Evolutionary conservation across 2,888 invertebrate species (phyloP).

Genomic region (Dicyrtomina minuta): DNA sequence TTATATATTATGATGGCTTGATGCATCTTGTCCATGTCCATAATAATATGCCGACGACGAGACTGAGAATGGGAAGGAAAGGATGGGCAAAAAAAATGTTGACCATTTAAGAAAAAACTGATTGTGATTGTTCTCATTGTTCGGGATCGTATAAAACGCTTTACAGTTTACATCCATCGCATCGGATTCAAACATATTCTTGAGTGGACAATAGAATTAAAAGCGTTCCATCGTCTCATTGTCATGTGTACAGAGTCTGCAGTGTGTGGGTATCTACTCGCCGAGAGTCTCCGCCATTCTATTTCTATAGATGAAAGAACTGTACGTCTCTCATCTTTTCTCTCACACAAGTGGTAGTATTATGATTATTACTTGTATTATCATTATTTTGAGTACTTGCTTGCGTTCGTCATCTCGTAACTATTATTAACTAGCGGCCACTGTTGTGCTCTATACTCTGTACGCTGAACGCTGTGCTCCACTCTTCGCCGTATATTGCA

Average conservation of each 20-base stretch:
- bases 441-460: too few species aligned
- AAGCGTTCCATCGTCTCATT: constrained; percentile 22
- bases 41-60: too few species aligned
- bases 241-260: not conserved
- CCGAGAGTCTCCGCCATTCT: not conserved
- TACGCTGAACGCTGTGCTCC: too few species aligned
- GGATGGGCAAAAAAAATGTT: constrained; percentile 6
- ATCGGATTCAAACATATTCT: constrained; percentile 31
- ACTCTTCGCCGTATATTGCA: too few species aligned
- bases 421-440: too few species aligned
- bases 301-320: too few species aligned
- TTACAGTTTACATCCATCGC: constrained; percentile 31
- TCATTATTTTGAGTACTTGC: constrained; percentile 18
- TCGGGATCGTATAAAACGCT: constrained; percentile 33
- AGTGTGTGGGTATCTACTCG: not conserved
- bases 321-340: too few species aligned
- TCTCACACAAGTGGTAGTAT: constrained; percentile 9
- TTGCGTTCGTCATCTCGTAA: constrained; percentile 9
- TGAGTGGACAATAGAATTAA: constrained; percentile 32
- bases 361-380: not conserved
- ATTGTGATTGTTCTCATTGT: constrained; percentile 44
- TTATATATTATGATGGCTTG: too few species aligned
- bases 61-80: too few species aligned
- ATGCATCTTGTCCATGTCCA: too few species aligned
- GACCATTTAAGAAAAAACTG: constrained; percentile 23